Percentiles rank a stretch among this genome's conserved stretches.
These are phyloP conservation scores for Bubo scandiacus DNA, from an alignment of 2,113 vertebrate species.

Conservation along the genomic window DNA sequence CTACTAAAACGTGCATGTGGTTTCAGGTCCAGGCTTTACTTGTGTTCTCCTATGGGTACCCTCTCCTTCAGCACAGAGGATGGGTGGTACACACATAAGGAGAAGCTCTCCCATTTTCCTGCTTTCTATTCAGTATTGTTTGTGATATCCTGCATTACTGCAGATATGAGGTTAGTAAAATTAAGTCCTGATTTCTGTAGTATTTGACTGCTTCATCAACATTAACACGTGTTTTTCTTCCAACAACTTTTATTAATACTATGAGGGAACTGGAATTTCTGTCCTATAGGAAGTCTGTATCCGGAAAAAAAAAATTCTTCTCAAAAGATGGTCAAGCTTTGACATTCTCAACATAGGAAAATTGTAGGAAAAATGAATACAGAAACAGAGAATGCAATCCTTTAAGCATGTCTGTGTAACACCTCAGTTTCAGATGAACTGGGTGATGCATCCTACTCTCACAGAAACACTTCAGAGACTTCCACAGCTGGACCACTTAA, in stretches of 20 bases:
- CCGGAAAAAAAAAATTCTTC: background rate
- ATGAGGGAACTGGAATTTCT: background rate
- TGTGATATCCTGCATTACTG: background rate
- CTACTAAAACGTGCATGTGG: fast-evolving
- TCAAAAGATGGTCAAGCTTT: background rate
- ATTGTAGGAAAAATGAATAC: background rate
- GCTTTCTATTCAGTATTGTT: background rate
- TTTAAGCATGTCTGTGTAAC: background rate
- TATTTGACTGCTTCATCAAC: background rate
- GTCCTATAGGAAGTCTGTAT: fast-evolving
- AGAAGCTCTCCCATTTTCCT: background rate
- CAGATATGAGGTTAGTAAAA: background rate
- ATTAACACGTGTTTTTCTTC: fast-evolving
- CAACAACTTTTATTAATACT: background rate
- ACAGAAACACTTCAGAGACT: fast-evolving
- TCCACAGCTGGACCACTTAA: background rate
- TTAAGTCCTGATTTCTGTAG: background rate
- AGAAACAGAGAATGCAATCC: background rate
- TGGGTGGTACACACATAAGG: too few species aligned
- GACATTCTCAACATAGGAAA: background rate
- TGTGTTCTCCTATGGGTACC: fast-evolving
- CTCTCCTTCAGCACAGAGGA: background rate
- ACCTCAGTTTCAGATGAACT: background rate
- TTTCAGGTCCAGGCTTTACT: background rate
- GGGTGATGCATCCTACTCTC: too few species aligned